Evolutionary conservation across 2,888 invertebrate genomes (phyloP), one percentile per base, ranked within the genome.

Genomic region (Mesoligia furuncula): DNA sequence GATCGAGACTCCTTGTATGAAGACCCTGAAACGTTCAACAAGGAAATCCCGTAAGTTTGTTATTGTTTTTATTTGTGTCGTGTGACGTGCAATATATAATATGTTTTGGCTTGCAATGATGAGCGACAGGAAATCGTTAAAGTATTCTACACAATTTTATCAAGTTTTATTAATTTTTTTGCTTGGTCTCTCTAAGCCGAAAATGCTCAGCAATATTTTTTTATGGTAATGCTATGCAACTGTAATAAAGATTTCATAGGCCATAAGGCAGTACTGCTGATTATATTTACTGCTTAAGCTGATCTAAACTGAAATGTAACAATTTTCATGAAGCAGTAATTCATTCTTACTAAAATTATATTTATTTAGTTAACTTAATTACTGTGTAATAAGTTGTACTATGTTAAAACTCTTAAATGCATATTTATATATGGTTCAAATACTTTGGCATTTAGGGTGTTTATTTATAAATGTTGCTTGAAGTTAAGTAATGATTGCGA

Each of bases 1-100:
- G 74, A 75, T 5, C 81, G 79, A 62, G 73, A 75, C 0, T 81
- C 90, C 9, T 71, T 90, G 27, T 85, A 83, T 5, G 80, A 87
- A 69, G 87, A 88, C 42, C 90, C 89, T 5, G 85, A 87, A 7
- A 59, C 51, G 0, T 86, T 84, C 48, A 64, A 83, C 27, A 79
- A 77, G 51, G 68, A 86, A 31, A 31, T 71, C 39, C 42, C 42
- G 89, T 89, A 31, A 89, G 90, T 84, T 81, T 86, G 70, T 77
- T 87, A 62, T 75, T 77, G 61, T 83, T 84, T 83, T 27, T 39
- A 17, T 73, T 36, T 70, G 5, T 48, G 57, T 27, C 61, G n/a
- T 42, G 54, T 70, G 42, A 27, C 24, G 36, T 39, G 48, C 24
- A 39, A 24, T 51, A 31, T 42, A 59, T 6, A 11, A 59, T 45